Conservation (phyloP, 2,113 vertebrate genomes). For the Morphnarchus princeps region DNA sequence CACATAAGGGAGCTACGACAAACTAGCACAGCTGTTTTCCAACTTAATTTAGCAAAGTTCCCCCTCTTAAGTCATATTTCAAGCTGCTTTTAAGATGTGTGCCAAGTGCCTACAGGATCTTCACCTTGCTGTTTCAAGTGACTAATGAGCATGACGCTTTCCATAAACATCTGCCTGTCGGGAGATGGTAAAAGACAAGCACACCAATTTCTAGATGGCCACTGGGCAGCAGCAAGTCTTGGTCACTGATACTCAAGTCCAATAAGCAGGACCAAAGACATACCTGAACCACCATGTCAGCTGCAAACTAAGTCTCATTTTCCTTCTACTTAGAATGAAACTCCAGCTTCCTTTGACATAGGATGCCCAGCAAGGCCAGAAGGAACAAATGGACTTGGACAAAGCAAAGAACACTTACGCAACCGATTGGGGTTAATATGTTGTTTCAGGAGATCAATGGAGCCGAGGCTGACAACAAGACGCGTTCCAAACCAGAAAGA, state of each 20-base stretch:
- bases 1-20: not conserved
- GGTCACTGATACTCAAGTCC: not conserved
- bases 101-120: not conserved
- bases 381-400: not conserved
- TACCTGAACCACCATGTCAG: not conserved
- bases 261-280: not conserved
- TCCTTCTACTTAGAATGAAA: not conserved
- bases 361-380: not conserved
- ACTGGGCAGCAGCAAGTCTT: not conserved
- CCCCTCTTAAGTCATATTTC: not conserved
- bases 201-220: not conserved
- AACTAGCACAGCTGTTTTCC: not conserved
- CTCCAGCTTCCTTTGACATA: not conserved
- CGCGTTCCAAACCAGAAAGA: conserved; percentile 95
- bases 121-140: not conserved
- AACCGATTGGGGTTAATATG: conserved; percentile 92
- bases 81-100: not conserved
- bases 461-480: conserved; percentile 91
- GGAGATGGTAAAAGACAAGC: not conserved
- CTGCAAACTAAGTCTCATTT: not conserved
- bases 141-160: not conserved
- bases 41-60: not conserved
- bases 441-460: conserved; percentile 82
- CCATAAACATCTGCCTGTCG: not conserved
- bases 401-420: conserved; percentile 73